Conservation (phyloP, 2,797 vertebrate species). For the Natrix natrix region DNA sequence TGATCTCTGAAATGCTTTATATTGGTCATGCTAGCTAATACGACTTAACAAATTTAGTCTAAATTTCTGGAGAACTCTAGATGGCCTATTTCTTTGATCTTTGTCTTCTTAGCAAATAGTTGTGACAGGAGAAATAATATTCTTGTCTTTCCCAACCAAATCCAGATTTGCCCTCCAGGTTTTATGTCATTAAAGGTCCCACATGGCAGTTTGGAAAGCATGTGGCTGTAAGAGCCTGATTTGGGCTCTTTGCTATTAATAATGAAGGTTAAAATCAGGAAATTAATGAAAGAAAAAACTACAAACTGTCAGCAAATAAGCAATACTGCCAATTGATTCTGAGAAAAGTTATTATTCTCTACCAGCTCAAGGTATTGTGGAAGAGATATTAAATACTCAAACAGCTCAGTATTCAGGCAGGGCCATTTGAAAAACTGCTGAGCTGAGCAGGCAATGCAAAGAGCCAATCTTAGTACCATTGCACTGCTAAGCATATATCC, state of each 20-base stretch:
- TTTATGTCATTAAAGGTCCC: neutral
- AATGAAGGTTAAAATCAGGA: neutral
- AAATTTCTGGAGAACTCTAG: neutral
- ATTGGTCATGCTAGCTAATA: neutral
- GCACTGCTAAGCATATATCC: conserved; percentile 35
- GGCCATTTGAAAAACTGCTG: conserved; percentile 7
- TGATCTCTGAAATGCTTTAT: neutral
- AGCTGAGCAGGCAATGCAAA: conserved; percentile 10
- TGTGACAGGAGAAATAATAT: neutral
- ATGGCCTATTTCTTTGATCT: neutral
- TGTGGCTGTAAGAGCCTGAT: neutral
- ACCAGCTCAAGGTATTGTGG: neutral
- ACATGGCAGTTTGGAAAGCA: neutral
- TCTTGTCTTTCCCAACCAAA: neutral
- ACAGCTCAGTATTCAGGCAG: neutral
- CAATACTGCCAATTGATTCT: neutral
- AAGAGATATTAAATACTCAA: neutral
- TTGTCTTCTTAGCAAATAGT: neutral
- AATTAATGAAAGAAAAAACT: neutral
- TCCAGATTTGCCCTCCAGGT: neutral
- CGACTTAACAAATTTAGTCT: neutral
- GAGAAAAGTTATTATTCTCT: neutral
- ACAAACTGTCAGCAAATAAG: neutral
- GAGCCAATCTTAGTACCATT: conserved; percentile 38
- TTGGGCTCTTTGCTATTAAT: neutral